Evolutionary conservation across 2,113 vertebrate genomes (phyloP).

Genomic region (Cacatua alba): DNA sequence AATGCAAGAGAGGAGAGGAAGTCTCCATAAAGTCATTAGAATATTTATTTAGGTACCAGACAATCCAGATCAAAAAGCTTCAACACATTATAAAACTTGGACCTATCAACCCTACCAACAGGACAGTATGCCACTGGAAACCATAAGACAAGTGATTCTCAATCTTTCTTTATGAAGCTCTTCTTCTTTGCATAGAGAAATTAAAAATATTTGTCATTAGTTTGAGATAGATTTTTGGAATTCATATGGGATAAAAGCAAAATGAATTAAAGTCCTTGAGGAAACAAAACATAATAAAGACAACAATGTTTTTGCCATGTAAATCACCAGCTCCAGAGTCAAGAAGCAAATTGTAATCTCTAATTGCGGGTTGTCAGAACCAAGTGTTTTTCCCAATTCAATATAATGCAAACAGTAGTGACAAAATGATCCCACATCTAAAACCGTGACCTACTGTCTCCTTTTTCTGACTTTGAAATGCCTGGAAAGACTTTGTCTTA

Average conservation of each 20-base stretch:
- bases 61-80: background rate
- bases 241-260: background rate
- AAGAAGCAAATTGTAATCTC: background rate
- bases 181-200: background rate
- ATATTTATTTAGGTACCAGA: background rate
- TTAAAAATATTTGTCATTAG: background rate
- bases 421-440: background rate
- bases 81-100: background rate
- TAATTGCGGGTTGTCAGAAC: conserved; percentile 48
- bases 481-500: background rate
- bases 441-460: conserved; percentile 1
- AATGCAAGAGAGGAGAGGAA: background rate
- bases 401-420: background rate
- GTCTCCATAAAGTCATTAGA: background rate
- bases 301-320: background rate
- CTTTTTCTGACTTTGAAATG: conserved; percentile 32
- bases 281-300: background rate
- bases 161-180: background rate
- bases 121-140: background rate
- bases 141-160: background rate
- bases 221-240: background rate
- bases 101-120: background rate
- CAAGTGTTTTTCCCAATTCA: background rate
- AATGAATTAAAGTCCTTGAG: background rate
- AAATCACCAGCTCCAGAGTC: background rate